Conservation (phyloP, 2,113 vertebrate genomes). For the Oryzias melastigma region DNA sequence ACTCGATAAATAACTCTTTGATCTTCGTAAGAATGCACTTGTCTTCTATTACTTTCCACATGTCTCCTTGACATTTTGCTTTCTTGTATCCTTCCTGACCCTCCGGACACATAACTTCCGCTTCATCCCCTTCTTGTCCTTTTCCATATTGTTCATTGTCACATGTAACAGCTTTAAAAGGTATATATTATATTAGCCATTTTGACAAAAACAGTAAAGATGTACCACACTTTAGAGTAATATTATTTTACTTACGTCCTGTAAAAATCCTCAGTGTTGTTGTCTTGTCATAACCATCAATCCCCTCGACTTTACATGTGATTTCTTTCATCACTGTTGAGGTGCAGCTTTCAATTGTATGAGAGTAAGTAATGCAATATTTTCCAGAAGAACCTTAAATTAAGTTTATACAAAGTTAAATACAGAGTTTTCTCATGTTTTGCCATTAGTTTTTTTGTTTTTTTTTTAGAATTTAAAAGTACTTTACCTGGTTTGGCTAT, state of each 20-base stretch:
- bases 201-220: not conserved
- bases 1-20: constrained; percentile 25
- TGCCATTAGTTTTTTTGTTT: too few relatives aligned
- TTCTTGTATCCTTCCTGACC: constrained; percentile 16
- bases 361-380: constrained; percentile 13
- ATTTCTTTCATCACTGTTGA: not conserved
- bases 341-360: not conserved
- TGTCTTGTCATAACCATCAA: not conserved
- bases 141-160: not conserved
- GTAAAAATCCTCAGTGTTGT: constrained; percentile 17
- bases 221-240: too few relatives aligned
- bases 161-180: constrained; percentile 12
- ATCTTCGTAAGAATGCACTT: constrained; percentile 48
- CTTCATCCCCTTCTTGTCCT: constrained; percentile 14
- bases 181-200: not conserved
- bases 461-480: too few relatives aligned
- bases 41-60: constrained; percentile 35
- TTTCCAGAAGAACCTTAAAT: not conserved
- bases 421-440: too few relatives aligned
- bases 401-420: too few relatives aligned
- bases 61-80: constrained; percentile 22
- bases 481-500: too few relatives aligned
- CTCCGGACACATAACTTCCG: constrained; percentile 2
- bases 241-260: constrained; percentile 18
- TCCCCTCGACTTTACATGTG: constrained; percentile 24